phyloP scores from a whole-genome alignment of 2,797 vertebrate genomes.

The Gallinago solitaria region DNA sequence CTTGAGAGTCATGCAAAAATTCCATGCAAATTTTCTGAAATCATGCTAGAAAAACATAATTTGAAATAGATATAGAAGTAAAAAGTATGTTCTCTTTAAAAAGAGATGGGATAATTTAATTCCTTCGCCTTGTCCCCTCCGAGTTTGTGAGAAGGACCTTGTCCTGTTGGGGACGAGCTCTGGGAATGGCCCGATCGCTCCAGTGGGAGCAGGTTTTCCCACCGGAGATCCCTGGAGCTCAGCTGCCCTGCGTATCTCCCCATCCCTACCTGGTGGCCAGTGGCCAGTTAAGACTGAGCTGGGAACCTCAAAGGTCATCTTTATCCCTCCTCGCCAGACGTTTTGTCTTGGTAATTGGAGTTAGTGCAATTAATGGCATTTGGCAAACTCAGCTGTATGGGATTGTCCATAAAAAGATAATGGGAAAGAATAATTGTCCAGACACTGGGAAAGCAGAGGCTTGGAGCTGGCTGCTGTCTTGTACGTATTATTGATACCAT shows the following conservation, averaged over 20 bases:
- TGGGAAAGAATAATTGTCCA: neutral
- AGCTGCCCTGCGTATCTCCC: neutral
- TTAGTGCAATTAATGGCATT: neutral
- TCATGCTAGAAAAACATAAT: neutral
- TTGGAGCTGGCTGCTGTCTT: neutral
- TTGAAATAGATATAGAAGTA: neutral
- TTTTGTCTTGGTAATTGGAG: neutral
- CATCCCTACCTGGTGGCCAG: rapidly evolving
- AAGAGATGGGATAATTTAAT: neutral
- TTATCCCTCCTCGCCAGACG: neutral
- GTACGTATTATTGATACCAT: neutral
- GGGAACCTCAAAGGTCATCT: neutral
- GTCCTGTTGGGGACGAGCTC: neutral
- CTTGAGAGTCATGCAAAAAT: neutral
- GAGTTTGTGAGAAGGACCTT: neutral
- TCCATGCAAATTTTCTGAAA: neutral
- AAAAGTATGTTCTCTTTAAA: neutral
- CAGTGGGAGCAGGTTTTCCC: neutral
- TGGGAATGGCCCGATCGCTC: neutral
- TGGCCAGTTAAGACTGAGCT: neutral
- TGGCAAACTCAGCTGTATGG: neutral
- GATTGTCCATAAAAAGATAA: neutral
- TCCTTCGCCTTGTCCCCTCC: neutral
- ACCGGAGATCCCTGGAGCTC: neutral
- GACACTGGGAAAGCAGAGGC: neutral